phyloP scores from a whole-genome alignment of 2,113 vertebrate genomes.

The Madoqua kirkii region DNA sequence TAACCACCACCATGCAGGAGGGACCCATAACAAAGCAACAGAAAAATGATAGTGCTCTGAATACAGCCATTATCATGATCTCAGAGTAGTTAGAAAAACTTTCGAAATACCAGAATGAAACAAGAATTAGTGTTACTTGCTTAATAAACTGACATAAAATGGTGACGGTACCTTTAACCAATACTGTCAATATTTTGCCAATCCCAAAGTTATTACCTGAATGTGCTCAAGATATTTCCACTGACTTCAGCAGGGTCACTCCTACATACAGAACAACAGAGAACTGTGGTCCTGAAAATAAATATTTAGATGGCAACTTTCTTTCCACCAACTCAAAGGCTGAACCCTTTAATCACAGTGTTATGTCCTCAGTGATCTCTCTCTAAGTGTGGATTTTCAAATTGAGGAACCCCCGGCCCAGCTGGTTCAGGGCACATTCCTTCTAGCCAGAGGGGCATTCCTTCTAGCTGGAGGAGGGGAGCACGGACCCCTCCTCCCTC shows the following conservation, averaged over 20 bases:
- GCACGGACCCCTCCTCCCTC: not conserved
- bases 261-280: not conserved
- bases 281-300: constrained; percentile 4
- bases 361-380: not conserved
- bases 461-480: not conserved
- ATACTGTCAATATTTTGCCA: not conserved
- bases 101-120: not conserved
- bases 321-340: not conserved
- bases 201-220: not conserved
- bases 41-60: not conserved
- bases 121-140: not conserved
- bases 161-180: not conserved
- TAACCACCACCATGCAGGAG: not conserved
- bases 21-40: not conserved
- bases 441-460: not conserved
- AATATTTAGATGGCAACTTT: constrained; percentile 12
- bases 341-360: not conserved
- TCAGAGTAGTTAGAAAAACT: not conserved
- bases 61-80: not conserved
- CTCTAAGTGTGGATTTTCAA: constrained; percentile 5
- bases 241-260: not conserved
- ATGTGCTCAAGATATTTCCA: not conserved
- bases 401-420: not conserved
- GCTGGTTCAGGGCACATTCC: not conserved
- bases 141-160: constrained; percentile 19